A percentile compares a stretch with the other conserved stretches of the same genome.
phyloP scores from a whole-genome alignment of 35 echinoderm and acorn worm species.

The Apostichopus japonicus region DNA sequence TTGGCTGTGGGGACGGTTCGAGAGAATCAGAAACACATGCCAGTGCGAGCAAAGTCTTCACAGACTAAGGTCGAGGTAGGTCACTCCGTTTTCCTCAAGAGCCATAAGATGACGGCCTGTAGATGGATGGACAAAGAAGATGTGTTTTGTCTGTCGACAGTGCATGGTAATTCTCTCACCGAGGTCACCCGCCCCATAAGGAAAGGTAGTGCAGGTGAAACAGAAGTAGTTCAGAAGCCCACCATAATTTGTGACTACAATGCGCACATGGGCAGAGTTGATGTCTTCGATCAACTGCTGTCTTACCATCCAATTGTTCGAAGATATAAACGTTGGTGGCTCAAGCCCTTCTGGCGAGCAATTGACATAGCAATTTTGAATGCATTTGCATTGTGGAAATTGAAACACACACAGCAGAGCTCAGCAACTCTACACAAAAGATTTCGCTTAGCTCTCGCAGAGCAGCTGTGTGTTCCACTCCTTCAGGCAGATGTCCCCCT shows the following conservation, averaged over 20 bases:
- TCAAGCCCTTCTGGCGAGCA: neutral
- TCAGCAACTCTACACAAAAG: neutral
- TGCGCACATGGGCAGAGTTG: neutral
- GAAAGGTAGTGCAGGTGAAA: neutral
- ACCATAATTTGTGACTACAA: constrained; percentile 8
- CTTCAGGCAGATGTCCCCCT: neutral
- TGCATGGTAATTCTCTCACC: constrained; percentile 18
- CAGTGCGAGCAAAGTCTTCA: neutral
- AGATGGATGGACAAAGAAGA: constrained; percentile 46
- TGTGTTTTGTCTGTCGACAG: constrained; percentile 37
- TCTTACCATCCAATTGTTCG: neutral
- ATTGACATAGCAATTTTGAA: constrained; percentile 33
- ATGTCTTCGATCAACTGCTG: constrained; percentile 23
- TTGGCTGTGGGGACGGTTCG: constrained; percentile 49
- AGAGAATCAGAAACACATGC: constrained; percentile 15
- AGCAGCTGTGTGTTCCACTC: neutral
- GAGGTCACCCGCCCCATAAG: neutral
- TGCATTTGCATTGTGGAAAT: constrained; percentile 37
- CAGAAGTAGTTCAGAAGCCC: constrained; percentile 18
- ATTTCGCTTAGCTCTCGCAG: neutral
- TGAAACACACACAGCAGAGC: neutral
- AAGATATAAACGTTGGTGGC: neutral
- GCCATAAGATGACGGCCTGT: constrained; percentile 33
- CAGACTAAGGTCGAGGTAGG: neutral
- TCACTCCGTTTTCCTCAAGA: neutral